Conservation (phyloP, 2,888 invertebrate genomes). For the Nomada flava region DNA sequence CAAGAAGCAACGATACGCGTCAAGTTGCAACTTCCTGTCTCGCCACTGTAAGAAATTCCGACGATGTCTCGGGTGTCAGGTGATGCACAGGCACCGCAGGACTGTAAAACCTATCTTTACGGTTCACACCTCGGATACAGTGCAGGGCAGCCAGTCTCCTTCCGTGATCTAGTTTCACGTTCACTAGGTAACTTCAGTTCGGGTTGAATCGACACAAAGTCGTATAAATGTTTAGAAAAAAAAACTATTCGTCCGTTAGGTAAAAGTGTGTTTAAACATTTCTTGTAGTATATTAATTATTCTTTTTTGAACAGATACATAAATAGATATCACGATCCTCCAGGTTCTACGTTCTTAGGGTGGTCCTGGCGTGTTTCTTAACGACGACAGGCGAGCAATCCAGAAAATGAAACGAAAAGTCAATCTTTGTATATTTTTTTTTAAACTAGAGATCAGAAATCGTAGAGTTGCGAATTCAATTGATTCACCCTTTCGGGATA, state of each 20-base stretch:
- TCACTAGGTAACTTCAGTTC: neutral
- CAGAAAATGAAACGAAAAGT: too few relatives aligned
- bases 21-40: slow-evolving; percentile 9
- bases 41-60: slow-evolving; percentile 23
- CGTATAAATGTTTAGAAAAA: too few relatives aligned
- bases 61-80: slow-evolving; percentile 31
- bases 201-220: neutral
- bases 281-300: too few relatives aligned
- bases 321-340: too few relatives aligned
- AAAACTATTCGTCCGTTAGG: too few relatives aligned
- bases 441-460: neutral
- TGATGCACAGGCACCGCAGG: slow-evolving; percentile 50
- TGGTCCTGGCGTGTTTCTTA: too few relatives aligned
- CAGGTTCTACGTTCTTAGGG: too few relatives aligned
- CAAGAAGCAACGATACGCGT: slow-evolving; percentile 22
- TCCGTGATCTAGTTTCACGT: slow-evolving; percentile 34
- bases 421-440: too few relatives aligned
- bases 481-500: neutral
- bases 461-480: neutral
- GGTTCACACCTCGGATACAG: slow-evolving; percentile 63
- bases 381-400: too few relatives aligned
- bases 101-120: slow-evolving; percentile 74
- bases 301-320: too few relatives aligned
- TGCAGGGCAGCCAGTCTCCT: slow-evolving; percentile 41
- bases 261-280: too few relatives aligned